These are phyloP conservation scores for Norana najaformis DNA, from an alignment of 2,888 invertebrate genomes.

Conservation along the genomic window DNA sequence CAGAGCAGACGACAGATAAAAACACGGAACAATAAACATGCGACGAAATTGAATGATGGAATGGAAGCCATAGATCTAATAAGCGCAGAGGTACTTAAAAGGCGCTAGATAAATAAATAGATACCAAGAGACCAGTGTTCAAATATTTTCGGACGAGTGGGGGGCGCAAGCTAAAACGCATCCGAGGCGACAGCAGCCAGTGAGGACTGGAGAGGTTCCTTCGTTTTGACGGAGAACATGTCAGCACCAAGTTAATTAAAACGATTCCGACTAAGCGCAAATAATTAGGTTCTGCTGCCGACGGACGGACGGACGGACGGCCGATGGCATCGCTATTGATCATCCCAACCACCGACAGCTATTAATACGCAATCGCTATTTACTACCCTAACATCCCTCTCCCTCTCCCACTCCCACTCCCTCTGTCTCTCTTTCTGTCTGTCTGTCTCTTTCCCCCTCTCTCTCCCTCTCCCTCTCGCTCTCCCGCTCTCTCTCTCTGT, in stretches of 20 bases:
- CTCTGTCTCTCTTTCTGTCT: neutral
- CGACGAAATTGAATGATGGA: neutral
- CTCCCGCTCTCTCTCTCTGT: neutral
- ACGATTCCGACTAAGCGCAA: slow-evolving; percentile 7
- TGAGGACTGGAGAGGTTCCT: neutral
- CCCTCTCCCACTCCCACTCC: neutral
- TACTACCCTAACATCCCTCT: neutral
- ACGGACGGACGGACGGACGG: neutral
- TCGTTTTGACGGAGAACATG: neutral
- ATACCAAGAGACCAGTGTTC: neutral
- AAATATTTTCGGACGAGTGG: neutral
- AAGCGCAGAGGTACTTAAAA: neutral
- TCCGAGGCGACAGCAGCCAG: neutral
- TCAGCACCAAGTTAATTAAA: slow-evolving; percentile 13
- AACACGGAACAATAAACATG: neutral
- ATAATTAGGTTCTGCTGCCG: slow-evolving; percentile 13
- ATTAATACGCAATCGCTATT: slow-evolving; percentile 13
- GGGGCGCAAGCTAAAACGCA: neutral
- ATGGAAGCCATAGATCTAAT: neutral
- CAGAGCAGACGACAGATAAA: no score
- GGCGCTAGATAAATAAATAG: neutral
- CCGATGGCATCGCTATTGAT: neutral
- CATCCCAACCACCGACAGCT: neutral
- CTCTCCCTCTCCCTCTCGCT: neutral
- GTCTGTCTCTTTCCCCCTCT: neutral